Conservation (phyloP, 2,113 vertebrate genomes). For the Nanorana parkeri region DNA sequence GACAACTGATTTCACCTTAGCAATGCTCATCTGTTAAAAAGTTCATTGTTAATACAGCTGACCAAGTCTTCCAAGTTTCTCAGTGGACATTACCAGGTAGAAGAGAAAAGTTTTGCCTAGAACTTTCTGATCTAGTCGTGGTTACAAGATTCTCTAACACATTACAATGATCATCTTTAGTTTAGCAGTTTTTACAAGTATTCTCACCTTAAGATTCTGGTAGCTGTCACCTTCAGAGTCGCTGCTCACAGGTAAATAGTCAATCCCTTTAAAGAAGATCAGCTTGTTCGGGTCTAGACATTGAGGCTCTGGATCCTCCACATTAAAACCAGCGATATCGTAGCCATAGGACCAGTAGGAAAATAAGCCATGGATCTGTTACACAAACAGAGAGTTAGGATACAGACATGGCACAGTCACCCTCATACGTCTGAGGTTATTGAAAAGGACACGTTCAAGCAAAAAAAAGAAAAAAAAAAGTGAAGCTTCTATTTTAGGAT, state of each 20-base stretch:
- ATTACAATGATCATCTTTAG: too few species aligned
- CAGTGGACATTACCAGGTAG: too few species aligned
- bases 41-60: too few species aligned
- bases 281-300: conserved; percentile 63
- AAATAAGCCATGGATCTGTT: conserved; percentile 67
- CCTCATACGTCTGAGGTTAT: neutral
- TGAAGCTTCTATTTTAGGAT: neutral
- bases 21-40: too few species aligned
- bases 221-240: conserved; percentile 66
- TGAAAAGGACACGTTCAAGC: too few species aligned
- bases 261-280: conserved; percentile 70
- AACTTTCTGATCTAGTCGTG: too few species aligned
- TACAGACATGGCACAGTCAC: too few species aligned
- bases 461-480: neutral
- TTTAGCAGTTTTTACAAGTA: too few species aligned
- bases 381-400: neutral
- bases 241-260: conserved; percentile 69
- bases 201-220: conserved; percentile 66
- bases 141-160: too few species aligned
- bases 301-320: conserved; percentile 63
- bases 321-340: conserved; percentile 63
- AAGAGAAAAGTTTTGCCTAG: too few species aligned
- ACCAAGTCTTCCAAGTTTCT: too few species aligned
- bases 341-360: conserved; percentile 60
- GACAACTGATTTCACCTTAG: too few species aligned